These are phyloP conservation scores for Antitype chi DNA, from an alignment of 2,888 invertebrate species.

Conservation along the genomic window DNA sequence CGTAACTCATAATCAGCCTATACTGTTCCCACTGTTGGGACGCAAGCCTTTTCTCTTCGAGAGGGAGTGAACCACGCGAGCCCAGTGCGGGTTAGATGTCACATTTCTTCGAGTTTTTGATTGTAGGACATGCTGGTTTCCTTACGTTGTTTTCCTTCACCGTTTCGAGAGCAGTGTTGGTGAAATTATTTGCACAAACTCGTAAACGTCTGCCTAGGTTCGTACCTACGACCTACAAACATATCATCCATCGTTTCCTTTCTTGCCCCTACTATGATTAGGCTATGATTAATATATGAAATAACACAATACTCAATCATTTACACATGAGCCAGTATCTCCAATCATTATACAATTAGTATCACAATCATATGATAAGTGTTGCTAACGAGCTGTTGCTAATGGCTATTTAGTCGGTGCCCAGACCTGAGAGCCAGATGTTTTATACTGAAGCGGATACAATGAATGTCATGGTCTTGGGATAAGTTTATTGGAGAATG, in stretches of 20 bases:
- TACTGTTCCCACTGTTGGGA: no score
- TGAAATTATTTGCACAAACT: no score
- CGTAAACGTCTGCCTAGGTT: no score
- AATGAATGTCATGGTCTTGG: slow-evolving; percentile 1
- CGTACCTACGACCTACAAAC: no score
- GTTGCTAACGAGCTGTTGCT: slow-evolving; percentile 51
- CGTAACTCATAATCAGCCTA: no score
- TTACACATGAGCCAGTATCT: slow-evolving; percentile 9
- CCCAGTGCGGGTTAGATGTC: no score
- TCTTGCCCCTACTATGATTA: not conserved
- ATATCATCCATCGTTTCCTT: not conserved
- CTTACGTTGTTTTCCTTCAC: no score
- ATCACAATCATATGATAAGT: slow-evolving; percentile 39
- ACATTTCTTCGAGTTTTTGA: no score
- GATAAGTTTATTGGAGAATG: slow-evolving; percentile 13
- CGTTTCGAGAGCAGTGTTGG: no score
- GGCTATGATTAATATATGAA: not conserved
- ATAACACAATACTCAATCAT: slow-evolving; percentile 28
- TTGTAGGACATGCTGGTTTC: no score
- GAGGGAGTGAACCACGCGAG: no score
- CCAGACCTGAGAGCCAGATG: slow-evolving; percentile 23
- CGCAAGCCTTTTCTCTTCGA: no score
- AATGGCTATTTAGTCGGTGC: slow-evolving; percentile 42
- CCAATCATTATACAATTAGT: slow-evolving; percentile 52
- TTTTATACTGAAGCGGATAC: slow-evolving; percentile 7